Percentiles rank a stretch among this genome's conserved stretches.
Evolutionary conservation across 2,113 vertebrate species (phyloP).

Genomic region (Talpa occidentalis): DNA sequence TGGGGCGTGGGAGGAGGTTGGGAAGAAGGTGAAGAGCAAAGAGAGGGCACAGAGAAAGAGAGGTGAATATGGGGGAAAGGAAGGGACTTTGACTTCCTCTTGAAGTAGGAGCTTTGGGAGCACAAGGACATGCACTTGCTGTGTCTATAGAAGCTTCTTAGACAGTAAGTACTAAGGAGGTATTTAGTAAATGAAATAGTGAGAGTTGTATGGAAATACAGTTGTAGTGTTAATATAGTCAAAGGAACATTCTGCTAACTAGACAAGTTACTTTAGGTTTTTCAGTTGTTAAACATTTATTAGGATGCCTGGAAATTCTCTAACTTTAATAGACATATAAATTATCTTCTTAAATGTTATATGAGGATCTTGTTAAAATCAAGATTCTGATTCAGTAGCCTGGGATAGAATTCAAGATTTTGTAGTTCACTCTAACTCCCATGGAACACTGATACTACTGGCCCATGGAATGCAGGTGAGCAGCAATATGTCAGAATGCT

Average conservation of each 20-base stretch:
- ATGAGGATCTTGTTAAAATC: conserved; percentile 14
- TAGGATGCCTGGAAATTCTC: neutral
- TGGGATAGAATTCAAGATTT: neutral
- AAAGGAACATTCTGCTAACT: neutral
- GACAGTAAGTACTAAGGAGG: neutral
- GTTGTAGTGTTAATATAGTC: neutral
- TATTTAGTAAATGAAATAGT: neutral
- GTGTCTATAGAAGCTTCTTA: neutral
- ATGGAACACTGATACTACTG: neutral
- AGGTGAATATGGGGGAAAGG: neutral
- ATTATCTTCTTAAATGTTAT: neutral
- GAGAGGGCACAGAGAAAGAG: neutral
- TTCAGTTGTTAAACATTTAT: neutral
- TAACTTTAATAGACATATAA: neutral
- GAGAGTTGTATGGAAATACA: neutral
- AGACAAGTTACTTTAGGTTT: neutral
- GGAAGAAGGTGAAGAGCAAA: conserved; percentile 7
- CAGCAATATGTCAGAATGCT: too few relatives aligned
- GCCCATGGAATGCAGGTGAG: neutral
- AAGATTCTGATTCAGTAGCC: neutral
- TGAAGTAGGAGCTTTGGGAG: neutral
- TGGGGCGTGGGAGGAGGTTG: neutral
- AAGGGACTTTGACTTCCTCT: neutral
- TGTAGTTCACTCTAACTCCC: neutral
- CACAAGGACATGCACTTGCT: neutral